Evolutionary conservation across 2,888 invertebrate species (phyloP).

Genomic region (Hyposoter didymator): DNA sequence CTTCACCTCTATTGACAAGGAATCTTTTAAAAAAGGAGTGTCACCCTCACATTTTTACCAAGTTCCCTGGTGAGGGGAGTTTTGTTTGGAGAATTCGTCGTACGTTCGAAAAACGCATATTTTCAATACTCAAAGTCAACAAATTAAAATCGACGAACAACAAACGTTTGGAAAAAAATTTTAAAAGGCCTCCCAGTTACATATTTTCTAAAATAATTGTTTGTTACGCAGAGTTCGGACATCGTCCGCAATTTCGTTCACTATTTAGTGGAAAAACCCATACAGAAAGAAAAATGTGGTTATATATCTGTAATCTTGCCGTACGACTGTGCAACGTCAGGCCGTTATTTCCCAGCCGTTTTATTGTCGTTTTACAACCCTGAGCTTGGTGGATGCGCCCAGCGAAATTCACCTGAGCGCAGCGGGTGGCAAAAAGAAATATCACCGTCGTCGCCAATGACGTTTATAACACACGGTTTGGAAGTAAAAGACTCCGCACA

Average conservation of each 20-base stretch:
- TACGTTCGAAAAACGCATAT: neutral
- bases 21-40: neutral
- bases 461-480: neutral
- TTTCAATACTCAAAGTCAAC: too few relatives aligned
- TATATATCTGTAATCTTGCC: neutral
- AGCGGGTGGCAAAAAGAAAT: conserved; percentile 40
- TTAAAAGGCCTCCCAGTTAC: neutral
- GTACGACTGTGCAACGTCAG: conserved; percentile 57
- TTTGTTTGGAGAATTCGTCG: neutral
- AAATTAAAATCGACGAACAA: too few relatives aligned
- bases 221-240: too few relatives aligned
- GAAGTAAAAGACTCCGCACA: conserved; percentile 8
- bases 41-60: neutral
- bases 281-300: neutral
- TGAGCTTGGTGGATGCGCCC: conserved; percentile 56
- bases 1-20: neutral
- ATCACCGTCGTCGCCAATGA: conserved; percentile 32
- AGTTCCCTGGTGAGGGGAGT: neutral
- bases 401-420: conserved; percentile 29
- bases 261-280: neutral
- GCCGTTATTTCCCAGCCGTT: conserved; percentile 75
- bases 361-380: conserved; percentile 73
- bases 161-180: neutral
- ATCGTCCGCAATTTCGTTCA: too few relatives aligned
- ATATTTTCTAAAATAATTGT: neutral